phyloP scores from a whole-genome alignment of 2,113 vertebrate genomes.

The Erinaceus europaeus region DNA sequence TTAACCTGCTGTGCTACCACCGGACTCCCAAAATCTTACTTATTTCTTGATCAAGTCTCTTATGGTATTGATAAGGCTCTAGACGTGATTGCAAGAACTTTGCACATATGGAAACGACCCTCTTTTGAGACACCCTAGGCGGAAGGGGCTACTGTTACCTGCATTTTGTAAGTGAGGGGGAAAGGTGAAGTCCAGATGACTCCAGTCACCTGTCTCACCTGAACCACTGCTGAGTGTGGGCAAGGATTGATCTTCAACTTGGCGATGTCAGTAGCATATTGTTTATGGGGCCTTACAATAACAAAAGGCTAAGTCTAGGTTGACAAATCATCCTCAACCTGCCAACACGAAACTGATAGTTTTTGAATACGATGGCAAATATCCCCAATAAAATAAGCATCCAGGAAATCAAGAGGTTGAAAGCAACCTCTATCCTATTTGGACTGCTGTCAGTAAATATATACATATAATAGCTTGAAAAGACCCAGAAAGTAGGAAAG shows the following conservation, averaged over 20 bases:
- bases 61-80: neutral
- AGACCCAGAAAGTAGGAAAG: neutral
- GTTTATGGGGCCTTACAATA: too few relatives aligned
- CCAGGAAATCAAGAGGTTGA: neutral
- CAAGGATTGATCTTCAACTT: neutral
- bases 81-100: neutral
- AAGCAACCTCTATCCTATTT: too few relatives aligned
- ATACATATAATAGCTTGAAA: too few relatives aligned
- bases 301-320: neutral
- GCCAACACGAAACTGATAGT: neutral
- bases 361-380: neutral
- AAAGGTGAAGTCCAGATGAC: neutral
- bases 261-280: neutral
- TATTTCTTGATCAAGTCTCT: neutral
- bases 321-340: neutral
- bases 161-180: neutral
- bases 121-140: neutral
- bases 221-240: neutral
- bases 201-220: neutral
- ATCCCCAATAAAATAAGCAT: neutral
- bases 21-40: constrained; percentile 23
- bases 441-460: too few relatives aligned
- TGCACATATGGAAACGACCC: neutral
- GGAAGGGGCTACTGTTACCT: neutral
- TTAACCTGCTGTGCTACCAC: too few relatives aligned